Percentiles rank a stretch among this genome's conserved stretches.
Evolutionary conservation across 2,888 invertebrate species (phyloP).

Genomic region (Schizaphis graminum): DNA sequence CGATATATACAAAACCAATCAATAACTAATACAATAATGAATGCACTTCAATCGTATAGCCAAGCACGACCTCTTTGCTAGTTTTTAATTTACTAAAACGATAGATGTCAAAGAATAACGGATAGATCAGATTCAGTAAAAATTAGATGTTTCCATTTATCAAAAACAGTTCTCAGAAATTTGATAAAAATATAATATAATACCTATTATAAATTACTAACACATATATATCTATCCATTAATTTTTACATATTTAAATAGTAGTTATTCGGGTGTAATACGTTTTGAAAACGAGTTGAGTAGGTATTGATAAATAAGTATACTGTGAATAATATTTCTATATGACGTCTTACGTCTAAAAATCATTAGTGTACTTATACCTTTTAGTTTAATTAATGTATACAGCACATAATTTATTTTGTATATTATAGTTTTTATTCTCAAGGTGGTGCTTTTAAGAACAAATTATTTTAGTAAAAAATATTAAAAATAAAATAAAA

Average conservation of each 20-base stretch:
- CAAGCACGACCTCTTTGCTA: background rate
- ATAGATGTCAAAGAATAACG: background rate
- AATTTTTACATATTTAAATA: background rate
- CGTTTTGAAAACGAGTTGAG: background rate
- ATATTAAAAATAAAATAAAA: constrained; percentile 8
- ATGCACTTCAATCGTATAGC: background rate
- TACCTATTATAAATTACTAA: background rate
- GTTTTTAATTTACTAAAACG: background rate
- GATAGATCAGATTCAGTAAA: background rate
- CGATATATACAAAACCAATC: background rate
- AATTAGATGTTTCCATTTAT: background rate
- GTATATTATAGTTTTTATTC: background rate
- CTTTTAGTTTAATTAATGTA: background rate
- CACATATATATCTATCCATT: background rate
- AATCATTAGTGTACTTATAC: background rate
- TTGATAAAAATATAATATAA: background rate
- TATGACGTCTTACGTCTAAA: background rate
- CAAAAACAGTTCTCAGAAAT: background rate
- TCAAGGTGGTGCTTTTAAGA: background rate
- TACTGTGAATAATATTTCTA: background rate
- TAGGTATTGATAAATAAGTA: background rate
- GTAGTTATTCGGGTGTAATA: background rate
- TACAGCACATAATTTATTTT: background rate
- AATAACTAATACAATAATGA: background rate
- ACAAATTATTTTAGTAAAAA: constrained; percentile 1